Conservation (phyloP, 2,113 vertebrate genomes). For the Tupaia tana region DNA sequence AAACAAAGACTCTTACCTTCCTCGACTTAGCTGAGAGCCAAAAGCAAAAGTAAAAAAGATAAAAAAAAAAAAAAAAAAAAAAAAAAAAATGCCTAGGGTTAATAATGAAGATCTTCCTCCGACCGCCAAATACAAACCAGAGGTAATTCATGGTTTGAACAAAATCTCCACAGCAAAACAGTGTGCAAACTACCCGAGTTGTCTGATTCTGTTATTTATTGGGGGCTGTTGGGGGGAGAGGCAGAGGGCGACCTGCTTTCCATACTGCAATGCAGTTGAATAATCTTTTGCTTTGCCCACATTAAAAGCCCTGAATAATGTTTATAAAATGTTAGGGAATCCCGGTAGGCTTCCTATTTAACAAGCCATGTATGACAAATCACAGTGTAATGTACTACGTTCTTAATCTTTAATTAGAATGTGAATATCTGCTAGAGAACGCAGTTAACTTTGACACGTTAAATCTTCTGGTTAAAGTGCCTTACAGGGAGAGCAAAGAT, state of each 20-base stretch:
- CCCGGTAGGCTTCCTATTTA: constrained; percentile 94
- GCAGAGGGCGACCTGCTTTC: constrained; percentile 79
- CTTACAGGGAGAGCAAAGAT: constrained; percentile 92
- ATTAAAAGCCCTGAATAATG: constrained; percentile 91
- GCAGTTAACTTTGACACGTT: constrained; percentile 94
- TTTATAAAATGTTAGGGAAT: constrained; percentile 94
- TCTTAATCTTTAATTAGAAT: constrained; percentile 96
- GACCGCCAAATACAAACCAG: not conserved
- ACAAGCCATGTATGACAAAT: constrained; percentile 96
- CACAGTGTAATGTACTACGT: constrained; percentile 94
- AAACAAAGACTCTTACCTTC: constrained; percentile 85
- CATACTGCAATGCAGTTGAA: constrained; percentile 83
- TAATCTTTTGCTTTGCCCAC: constrained; percentile 89
- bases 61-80: constrained; percentile 38
- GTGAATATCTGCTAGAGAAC: constrained; percentile 92
- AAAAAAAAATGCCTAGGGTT: constrained; percentile 15
- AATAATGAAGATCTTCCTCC: constrained; percentile 61
- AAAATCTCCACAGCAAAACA: constrained; percentile 65
- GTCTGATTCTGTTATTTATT: constrained; percentile 78
- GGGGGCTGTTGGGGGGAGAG: not conserved
- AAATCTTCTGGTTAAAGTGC: constrained; percentile 96
- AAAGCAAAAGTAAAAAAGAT: constrained; percentile 78
- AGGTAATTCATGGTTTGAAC: constrained; percentile 75
- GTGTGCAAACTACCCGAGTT: constrained; percentile 68
- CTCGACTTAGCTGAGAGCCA: constrained; percentile 79